Percentiles rank a stretch among this genome's conserved stretches.
Conservation (phyloP, 2,888 invertebrate genomes). For the Tenthredo distinguenda region DNA sequence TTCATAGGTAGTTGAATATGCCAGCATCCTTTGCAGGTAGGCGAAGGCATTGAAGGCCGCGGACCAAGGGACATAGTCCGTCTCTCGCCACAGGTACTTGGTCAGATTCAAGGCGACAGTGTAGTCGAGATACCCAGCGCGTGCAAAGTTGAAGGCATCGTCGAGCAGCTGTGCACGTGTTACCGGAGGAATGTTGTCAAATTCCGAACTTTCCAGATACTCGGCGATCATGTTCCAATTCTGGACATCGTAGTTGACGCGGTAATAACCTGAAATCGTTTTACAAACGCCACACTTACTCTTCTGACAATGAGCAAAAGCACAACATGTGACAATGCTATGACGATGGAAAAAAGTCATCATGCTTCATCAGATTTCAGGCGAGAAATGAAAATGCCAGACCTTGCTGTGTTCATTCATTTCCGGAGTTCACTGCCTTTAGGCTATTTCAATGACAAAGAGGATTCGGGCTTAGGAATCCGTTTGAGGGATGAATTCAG, state of each 20-base stretch:
- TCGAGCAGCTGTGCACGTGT: constrained; percentile 81
- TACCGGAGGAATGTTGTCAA: constrained; percentile 72
- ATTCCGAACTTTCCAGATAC: constrained; percentile 55
- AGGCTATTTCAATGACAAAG: no score
- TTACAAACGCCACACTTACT: constrained; percentile 81
- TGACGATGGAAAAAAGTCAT: neutral
- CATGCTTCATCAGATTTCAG: neutral
- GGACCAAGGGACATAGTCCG: constrained; percentile 79
- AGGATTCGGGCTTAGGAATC: no score
- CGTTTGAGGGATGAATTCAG: no score
- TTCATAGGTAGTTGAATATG: neutral
- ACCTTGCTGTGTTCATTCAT: no score
- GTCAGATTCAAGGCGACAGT: constrained; percentile 76
- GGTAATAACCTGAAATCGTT: constrained; percentile 62
- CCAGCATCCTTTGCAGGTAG: constrained; percentile 55
- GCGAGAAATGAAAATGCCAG: neutral
- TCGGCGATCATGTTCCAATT: constrained; percentile 62
- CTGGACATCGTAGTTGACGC: constrained; percentile 64
- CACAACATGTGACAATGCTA: neutral
- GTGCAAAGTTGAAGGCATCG: constrained; percentile 77
- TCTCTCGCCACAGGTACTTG: constrained; percentile 76
- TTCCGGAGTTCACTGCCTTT: no score
- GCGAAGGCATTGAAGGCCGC: constrained; percentile 68
- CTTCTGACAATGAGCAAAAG: constrained; percentile 51
- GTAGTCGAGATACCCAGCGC: constrained; percentile 73